phyloP scores from a whole-genome alignment of 2,888 invertebrate genomes.

The Lordiphosa fenestrarum region DNA sequence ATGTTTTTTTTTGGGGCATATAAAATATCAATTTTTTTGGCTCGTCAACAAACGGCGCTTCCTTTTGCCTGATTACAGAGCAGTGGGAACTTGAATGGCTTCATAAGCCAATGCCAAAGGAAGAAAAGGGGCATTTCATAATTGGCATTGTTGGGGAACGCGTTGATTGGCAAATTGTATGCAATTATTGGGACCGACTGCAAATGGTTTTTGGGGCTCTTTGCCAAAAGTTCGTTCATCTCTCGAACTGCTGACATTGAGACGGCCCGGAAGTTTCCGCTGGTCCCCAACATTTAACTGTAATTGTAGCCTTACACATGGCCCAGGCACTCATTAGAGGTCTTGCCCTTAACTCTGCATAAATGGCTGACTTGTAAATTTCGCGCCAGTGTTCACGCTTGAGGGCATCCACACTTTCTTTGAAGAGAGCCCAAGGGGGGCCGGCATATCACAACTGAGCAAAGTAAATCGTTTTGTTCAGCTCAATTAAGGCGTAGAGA shows the following conservation, averaged over 20 bases:
- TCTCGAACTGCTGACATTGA: slow-evolving; percentile 62
- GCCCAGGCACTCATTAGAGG: slow-evolving; percentile 41
- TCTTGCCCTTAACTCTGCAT: slow-evolving; percentile 18
- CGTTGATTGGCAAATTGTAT: slow-evolving; percentile 75
- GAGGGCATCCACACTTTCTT: slow-evolving; percentile 24
- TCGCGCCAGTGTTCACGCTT: slow-evolving; percentile 28
- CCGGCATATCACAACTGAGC: slow-evolving; percentile 9
- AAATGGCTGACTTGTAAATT: slow-evolving; percentile 23
- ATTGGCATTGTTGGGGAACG: slow-evolving; percentile 67
- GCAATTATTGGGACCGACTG: slow-evolving; percentile 57
- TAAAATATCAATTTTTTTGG: slow-evolving; percentile 66
- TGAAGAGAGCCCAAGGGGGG: slow-evolving; percentile 1
- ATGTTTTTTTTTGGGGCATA: slow-evolving; percentile 39
- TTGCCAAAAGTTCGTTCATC: slow-evolving; percentile 64
- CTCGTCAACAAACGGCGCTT: slow-evolving; percentile 26
- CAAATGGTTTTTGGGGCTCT: slow-evolving; percentile 15
- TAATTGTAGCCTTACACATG: slow-evolving; percentile 53
- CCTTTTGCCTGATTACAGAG: slow-evolving; percentile 54
- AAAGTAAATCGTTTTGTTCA: slow-evolving; percentile 51
- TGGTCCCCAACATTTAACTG: slow-evolving; percentile 41
- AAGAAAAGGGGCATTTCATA: slow-evolving; percentile 42
- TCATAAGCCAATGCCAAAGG: slow-evolving; percentile 64
- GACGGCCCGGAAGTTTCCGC: slow-evolving; percentile 56
- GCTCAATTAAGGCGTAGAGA: slow-evolving; percentile 47
- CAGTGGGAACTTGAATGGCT: slow-evolving; percentile 56